phyloP scores from a whole-genome alignment of 2,888 invertebrate genomes.

The Cacoxenus indagator region DNA sequence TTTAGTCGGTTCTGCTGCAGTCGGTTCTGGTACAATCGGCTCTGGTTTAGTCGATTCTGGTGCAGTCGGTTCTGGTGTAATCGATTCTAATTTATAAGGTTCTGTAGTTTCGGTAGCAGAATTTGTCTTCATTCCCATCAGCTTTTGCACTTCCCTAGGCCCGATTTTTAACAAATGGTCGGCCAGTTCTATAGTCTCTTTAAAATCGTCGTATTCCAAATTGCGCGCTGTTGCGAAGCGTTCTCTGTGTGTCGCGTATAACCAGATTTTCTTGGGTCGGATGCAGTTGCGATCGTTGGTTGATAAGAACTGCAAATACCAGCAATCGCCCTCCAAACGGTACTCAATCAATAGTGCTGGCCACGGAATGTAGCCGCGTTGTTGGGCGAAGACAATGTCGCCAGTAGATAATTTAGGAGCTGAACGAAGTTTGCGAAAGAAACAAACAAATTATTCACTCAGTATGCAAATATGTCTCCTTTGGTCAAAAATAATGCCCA shows the following conservation, averaged over 20 bases:
- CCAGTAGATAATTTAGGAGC: neutral
- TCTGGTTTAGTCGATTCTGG: too few species aligned
- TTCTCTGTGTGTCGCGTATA: conserved; percentile 24
- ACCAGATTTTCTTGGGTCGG: conserved; percentile 29
- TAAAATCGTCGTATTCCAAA: conserved; percentile 23
- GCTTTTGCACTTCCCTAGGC: too few species aligned
- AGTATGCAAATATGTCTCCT: too few species aligned
- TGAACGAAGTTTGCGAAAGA: too few species aligned
- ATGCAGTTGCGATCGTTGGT: conserved; percentile 22
- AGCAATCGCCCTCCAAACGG: rapidly evolving
- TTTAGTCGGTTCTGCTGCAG: too few species aligned
- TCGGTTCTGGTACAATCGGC: too few species aligned
- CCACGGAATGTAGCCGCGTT: conserved; percentile 31
- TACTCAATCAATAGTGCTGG: conserved; percentile 28
- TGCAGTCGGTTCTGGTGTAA: too few species aligned
- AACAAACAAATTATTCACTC: neutral
- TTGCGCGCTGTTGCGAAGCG: conserved; percentile 19
- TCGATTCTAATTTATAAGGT: too few species aligned
- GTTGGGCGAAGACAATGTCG: conserved; percentile 38
- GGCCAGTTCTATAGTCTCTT: conserved; percentile 15
- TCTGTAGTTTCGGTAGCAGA: too few species aligned
- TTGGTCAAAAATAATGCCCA: too few species aligned
- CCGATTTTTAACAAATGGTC: conserved; percentile 4
- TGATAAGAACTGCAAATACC: conserved; percentile 24
- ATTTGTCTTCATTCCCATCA: too few species aligned